A percentile compares a stretch with the other conserved stretches of the same genome.
phyloP scores from a whole-genome alignment of 2,113 vertebrate genomes.

The Anser cygnoides region DNA sequence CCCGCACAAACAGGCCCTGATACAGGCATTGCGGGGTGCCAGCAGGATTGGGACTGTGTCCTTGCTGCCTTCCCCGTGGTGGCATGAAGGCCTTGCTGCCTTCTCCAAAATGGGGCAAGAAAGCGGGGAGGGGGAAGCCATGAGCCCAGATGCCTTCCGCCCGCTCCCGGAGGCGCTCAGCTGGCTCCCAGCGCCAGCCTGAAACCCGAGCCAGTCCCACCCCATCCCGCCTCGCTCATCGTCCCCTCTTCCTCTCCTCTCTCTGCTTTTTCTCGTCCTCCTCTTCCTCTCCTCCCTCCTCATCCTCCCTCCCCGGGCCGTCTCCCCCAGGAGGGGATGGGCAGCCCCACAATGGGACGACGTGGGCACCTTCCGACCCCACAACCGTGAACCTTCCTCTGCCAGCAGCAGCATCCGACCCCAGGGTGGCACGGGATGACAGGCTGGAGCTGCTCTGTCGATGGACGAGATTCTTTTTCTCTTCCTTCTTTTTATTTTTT shows the following conservation, averaged over 20 bases:
- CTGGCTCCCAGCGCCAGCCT: neutral
- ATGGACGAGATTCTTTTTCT: constrained; percentile 22
- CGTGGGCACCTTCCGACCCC: neutral
- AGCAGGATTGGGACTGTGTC: neutral
- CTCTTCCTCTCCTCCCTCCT: neutral
- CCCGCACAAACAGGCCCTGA: neutral
- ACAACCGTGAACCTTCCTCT: neutral
- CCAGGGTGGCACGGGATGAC: neutral
- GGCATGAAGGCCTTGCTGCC: too few relatives aligned
- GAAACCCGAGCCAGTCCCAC: constrained; percentile 71
- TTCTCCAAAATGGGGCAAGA: too few relatives aligned
- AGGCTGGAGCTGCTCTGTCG: neutral
- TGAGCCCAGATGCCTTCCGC: neutral
- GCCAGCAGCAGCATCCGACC: neutral
- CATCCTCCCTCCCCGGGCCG: neutral
- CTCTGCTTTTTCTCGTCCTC: neutral
- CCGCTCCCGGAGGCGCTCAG: neutral
- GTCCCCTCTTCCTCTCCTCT: neutral
- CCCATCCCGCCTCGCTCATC: neutral
- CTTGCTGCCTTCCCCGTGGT: neutral
- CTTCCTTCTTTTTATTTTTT: neutral
- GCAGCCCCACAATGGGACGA: neutral
- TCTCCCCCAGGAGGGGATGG: neutral
- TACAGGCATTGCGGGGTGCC: neutral
- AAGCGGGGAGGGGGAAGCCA: neutral